Conservation (phyloP, 2,888 invertebrate genomes). For the Leptinotarsa tumamoca region DNA sequence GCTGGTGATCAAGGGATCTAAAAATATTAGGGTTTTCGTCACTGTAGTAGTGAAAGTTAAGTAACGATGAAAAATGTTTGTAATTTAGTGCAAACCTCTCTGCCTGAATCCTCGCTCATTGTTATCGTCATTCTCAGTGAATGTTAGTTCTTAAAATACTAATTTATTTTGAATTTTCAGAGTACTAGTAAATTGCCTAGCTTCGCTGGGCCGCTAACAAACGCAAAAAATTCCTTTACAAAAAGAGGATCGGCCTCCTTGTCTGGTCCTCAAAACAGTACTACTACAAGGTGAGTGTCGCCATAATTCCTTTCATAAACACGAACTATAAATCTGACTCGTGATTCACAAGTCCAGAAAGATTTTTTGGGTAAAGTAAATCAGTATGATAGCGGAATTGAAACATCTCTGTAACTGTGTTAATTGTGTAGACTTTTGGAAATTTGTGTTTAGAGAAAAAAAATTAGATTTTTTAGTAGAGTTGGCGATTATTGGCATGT, state of each 20-base stretch:
- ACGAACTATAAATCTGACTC: background rate
- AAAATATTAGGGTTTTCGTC: no score
- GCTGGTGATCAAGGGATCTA: no score
- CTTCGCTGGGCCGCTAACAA: slow-evolving; percentile 62
- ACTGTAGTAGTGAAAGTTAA: no score
- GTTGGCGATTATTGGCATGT: slow-evolving; percentile 57
- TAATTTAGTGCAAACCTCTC: no score
- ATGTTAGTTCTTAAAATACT: background rate
- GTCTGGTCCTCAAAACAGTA: slow-evolving; percentile 60
- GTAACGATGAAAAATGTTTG: no score
- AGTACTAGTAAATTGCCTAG: slow-evolving; percentile 63
- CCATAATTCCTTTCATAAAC: background rate
- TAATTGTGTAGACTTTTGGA: slow-evolving; percentile 54
- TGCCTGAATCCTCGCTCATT: no score
- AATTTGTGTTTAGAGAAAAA: slow-evolving; percentile 50
- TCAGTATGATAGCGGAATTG: slow-evolving; percentile 11
- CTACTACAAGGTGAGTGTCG: slow-evolving; percentile 61
- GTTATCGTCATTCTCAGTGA: background rate
- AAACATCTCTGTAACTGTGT: slow-evolving; percentile 35
- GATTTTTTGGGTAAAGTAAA: slow-evolving; percentile 18
- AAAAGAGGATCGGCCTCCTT: slow-evolving; percentile 63
- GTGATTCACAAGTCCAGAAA: slow-evolving; percentile 11
- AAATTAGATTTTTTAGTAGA: slow-evolving; percentile 56
- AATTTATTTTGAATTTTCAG: slow-evolving; percentile 52
- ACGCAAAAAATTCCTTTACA: slow-evolving; percentile 62